Base-by-base conservation (phyloP, 2,888 invertebrate genomes). In the Amphiduros pacificus region DNA sequence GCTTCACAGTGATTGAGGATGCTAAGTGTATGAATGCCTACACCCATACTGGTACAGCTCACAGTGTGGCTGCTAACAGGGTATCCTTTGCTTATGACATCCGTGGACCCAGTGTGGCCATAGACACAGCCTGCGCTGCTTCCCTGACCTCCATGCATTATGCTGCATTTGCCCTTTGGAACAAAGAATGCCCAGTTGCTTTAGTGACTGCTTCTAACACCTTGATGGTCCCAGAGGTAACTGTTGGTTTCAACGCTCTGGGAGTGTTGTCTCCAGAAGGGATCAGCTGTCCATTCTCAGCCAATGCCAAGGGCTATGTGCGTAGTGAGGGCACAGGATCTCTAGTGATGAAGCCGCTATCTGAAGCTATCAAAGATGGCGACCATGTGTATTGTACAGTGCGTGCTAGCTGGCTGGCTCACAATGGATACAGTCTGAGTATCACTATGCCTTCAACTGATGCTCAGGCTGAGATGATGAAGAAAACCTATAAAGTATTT, bases 271-370 rank as follows among this genome's bases (percentile, higher is more conserved):
- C 78, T 0, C 63, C 69, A 6, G 73, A 78, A 24, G 80, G 81
- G 44, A 71, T 69, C 50, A 79, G 78, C 58, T 64, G 74, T 20
- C 72, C 76, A 17, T 82, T 82, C 62, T 80, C 80, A 60, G 71
- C 68, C 1, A 57, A 68, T 24, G 82, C 82, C 6, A 69, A 73
- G 55, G 82, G 82, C 20, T 82, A 81, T 63, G 80, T 76, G n/a
- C 64, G 80, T 54, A 74, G 76, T 4, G 82, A 82, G 58, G 80
- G 79, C 0, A 74, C 74, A 55, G 80, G 77, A 0, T 74, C 71
- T n/a, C 62, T 79, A 4, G 61, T 80, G 26, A 53, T 82, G 29
- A 80, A 79, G 60, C 60, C 71, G 4, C 69, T 77, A 0, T 56
- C 53, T 2, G 68, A 71, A 40, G 69, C 73, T 9, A 24, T 65